A percentile compares a stretch with the other conserved stretches of the same genome.
phyloP scores from a whole-genome alignment of 2,113 vertebrate species.

The Cololabis saira region DNA sequence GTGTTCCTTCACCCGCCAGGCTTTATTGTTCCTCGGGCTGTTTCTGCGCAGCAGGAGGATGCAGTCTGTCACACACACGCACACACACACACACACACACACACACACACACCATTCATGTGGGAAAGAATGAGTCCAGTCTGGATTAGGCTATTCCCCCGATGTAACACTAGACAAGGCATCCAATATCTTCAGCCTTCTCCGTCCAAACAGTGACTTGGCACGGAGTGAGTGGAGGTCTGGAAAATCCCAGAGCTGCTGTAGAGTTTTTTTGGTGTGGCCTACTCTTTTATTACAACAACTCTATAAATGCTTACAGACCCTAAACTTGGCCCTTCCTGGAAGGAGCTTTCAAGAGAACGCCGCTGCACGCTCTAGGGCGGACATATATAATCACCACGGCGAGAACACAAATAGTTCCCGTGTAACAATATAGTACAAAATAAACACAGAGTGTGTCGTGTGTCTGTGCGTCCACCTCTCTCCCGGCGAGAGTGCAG shows the following conservation, averaged over 20 bases:
- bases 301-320: conserved; percentile 71
- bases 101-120: conserved; percentile 54
- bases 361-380: conserved; percentile 21
- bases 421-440: not conserved
- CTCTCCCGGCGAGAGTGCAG: conserved; percentile 12
- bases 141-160: conserved; percentile 72
- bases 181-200: conserved; percentile 67
- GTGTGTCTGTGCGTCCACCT: conserved; percentile 35
- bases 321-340: conserved; percentile 39
- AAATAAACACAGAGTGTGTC: conserved; percentile 7
- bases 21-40: conserved; percentile 51
- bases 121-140: conserved; percentile 68
- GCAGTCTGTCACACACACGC: conserved; percentile 36
- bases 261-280: conserved; percentile 63
- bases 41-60: conserved; percentile 56
- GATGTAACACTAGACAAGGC: conserved; percentile 69
- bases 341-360: conserved; percentile 22
- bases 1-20: conserved; percentile 52
- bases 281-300: conserved; percentile 60
- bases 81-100: conserved; percentile 4
- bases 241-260: conserved; percentile 73
- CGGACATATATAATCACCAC: not conserved
- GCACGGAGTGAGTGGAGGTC: conserved; percentile 50
- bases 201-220: conserved; percentile 70
- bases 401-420: not conserved